Conservation (phyloP, 23 tunicate species). For the Botrylloides violaceus region DNA sequence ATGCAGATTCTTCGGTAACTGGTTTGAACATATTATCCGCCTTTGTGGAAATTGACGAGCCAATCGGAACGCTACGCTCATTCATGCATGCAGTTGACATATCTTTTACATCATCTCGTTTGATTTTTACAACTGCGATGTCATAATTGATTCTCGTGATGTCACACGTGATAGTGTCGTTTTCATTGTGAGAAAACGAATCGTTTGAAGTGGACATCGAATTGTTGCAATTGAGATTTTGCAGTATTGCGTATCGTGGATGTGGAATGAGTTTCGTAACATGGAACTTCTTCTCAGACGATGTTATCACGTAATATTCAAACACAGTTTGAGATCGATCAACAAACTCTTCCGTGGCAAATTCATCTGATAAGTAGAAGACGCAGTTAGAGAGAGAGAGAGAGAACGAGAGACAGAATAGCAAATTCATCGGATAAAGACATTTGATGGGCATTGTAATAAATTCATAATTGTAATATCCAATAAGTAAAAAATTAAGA, state of each 20-base stretch:
- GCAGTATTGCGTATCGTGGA: slow-evolving; percentile 8
- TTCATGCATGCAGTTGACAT: background rate
- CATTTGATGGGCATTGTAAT: too few relatives aligned
- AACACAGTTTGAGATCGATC: slow-evolving; percentile 12
- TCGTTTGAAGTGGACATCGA: background rate
- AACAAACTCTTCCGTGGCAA: background rate
- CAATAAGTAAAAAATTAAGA: too few relatives aligned
- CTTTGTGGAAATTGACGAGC: background rate
- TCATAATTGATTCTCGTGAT: slow-evolving; percentile 24
- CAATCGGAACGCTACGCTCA: background rate
- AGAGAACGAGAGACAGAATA: too few relatives aligned
- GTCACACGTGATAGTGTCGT: slow-evolving; percentile 10
- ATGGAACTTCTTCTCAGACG: background rate
- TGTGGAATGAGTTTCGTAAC: slow-evolving; percentile 25
- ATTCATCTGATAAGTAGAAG: slow-evolving; percentile 18
- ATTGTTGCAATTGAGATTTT: background rate
- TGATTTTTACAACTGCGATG: slow-evolving; percentile 49
- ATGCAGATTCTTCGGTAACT: background rate
- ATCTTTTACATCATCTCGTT: slow-evolving; percentile 25
- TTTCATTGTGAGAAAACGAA: background rate
- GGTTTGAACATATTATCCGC: slow-evolving; percentile 7
- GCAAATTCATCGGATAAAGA: too few relatives aligned
- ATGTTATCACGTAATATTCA: slow-evolving; percentile 15
- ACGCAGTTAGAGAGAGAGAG: too few relatives aligned
- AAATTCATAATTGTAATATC: too few relatives aligned